Conservation (phyloP, 2,113 vertebrate genomes). For the Corythaixoides concolor region DNA sequence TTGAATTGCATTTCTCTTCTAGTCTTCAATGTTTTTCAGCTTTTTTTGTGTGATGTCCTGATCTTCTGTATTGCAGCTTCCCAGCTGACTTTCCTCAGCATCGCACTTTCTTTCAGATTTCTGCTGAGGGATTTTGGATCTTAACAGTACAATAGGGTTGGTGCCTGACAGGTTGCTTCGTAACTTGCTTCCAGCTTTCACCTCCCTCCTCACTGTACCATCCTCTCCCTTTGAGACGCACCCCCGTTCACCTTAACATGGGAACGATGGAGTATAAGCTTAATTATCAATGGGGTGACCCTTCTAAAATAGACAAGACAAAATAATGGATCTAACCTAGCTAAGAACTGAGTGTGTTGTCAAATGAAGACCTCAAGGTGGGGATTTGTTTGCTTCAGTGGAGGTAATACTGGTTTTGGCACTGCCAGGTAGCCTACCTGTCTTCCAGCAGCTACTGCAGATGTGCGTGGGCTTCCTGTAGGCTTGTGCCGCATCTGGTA, state of each 20-base stretch:
- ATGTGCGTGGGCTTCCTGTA: not conserved
- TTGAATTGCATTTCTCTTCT: not conserved
- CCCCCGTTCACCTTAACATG: not conserved
- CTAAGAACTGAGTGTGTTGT: not conserved
- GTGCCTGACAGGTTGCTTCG: not conserved
- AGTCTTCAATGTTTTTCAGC: not conserved
- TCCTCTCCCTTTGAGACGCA: not conserved
- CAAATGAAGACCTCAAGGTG: not conserved
- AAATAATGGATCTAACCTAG: not conserved
- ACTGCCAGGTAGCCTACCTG: not conserved
- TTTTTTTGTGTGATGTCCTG: not conserved
- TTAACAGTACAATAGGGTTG: not conserved
- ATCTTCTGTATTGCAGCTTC: not conserved
- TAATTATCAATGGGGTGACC: not conserved
- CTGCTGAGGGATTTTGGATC: not conserved
- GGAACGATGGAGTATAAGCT: not conserved
- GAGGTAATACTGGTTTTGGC: not conserved
- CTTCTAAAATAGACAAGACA: not conserved
- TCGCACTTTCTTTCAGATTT: not conserved
- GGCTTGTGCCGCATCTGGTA: not conserved
- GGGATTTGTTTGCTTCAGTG: not conserved
- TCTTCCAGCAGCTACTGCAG: not conserved
- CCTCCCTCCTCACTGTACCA: not conserved
- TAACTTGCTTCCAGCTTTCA: not conserved
- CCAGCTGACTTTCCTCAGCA: not conserved